These are phyloP conservation scores for Drosophila miranda DNA, from an alignment of 1,140 invertebrate species.

Conservation along the genomic window DNA sequence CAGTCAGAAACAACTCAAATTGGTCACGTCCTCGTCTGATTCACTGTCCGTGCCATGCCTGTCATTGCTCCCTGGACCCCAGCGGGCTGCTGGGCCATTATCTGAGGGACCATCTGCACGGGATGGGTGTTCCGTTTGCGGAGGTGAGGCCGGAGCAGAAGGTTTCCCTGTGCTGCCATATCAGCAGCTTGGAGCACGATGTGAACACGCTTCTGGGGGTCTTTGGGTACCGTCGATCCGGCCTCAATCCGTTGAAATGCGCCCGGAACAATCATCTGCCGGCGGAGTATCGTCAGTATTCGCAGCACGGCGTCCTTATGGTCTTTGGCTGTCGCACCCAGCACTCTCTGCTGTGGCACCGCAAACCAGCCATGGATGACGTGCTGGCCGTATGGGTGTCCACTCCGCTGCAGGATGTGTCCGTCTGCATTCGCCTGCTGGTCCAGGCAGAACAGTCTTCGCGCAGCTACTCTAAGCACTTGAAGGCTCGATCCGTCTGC, in stretches of 20 bases:
- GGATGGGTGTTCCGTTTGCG: slow-evolving; percentile 18
- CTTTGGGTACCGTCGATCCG: slow-evolving; percentile 51
- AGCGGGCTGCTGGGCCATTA: slow-evolving; percentile 44
- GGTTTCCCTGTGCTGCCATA: slow-evolving; percentile 20
- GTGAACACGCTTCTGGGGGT: slow-evolving; percentile 40
- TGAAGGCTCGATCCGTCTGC: slow-evolving; percentile 36
- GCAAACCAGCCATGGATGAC: slow-evolving; percentile 24
- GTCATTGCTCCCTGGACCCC: slow-evolving; percentile 31
- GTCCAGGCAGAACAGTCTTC: slow-evolving; percentile 34
- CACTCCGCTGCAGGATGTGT: slow-evolving; percentile 41
- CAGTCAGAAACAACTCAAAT: slow-evolving; percentile 28
- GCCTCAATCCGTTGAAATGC: slow-evolving; percentile 52
- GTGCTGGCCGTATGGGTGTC: slow-evolving; percentile 53
- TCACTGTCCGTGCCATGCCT: slow-evolving; percentile 40
- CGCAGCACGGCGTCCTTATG: slow-evolving; percentile 44
- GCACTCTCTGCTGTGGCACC: slow-evolving; percentile 50
- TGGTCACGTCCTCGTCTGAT: slow-evolving; percentile 40
- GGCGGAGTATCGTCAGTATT: slow-evolving; percentile 40
- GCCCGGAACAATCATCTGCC: slow-evolving; percentile 47
- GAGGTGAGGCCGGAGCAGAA: slow-evolving; percentile 23
- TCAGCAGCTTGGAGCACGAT: slow-evolving; percentile 37
- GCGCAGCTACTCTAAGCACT: slow-evolving; percentile 39
- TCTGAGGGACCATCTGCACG: slow-evolving; percentile 28
- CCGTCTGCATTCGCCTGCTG: slow-evolving; percentile 37
- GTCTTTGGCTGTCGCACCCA: slow-evolving; percentile 57